Evolutionary conservation across 2,888 invertebrate genomes (phyloP).

Genomic region (Eupeodes luniger): DNA sequence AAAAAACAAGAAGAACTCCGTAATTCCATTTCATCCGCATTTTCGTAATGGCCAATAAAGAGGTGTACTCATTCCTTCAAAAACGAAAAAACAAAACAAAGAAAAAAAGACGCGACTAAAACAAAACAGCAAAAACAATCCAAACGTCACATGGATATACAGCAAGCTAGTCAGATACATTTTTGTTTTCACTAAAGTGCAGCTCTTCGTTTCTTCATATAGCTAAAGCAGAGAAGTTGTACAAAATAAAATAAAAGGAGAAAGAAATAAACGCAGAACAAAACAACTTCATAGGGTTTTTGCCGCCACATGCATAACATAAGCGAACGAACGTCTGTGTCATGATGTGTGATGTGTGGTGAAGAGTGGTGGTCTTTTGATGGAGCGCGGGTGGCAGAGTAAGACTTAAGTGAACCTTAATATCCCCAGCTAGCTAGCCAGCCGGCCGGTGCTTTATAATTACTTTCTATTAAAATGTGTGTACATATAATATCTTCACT

Average conservation of each 20-base stretch:
- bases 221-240: slow-evolving; percentile 10
- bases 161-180: slow-evolving; percentile 11
- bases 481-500: slow-evolving; percentile 49
- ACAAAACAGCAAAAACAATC: slow-evolving; percentile 43
- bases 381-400: slow-evolving; percentile 52
- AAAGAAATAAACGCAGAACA: slow-evolving; percentile 45
- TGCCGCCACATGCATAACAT: slow-evolving; percentile 65
- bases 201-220: slow-evolving; percentile 1
- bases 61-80: slow-evolving; percentile 68
- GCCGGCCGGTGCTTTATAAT: slow-evolving; percentile 73
- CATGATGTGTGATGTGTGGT: slow-evolving; percentile 57
- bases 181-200: slow-evolving; percentile 31
- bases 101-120: slow-evolving; percentile 29
- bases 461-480: slow-evolving; percentile 75
- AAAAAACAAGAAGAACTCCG: slow-evolving; percentile 47
- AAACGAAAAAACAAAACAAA: slow-evolving; percentile 27
- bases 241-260: neutral
- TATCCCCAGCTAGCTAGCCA: slow-evolving; percentile 34
- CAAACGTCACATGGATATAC: slow-evolving; percentile 59
- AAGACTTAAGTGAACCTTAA: slow-evolving; percentile 53
- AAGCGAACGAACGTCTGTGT: slow-evolving; percentile 47
- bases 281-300: slow-evolving; percentile 69
- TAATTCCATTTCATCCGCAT: slow-evolving; percentile 73
- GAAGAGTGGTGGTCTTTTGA: slow-evolving; percentile 23
- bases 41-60: slow-evolving; percentile 76